A percentile compares a stretch with the other conserved stretches of the same genome.
These are phyloP conservation scores for Atopsyche davidsoni DNA, from an alignment of 1,140 invertebrate species.

Conservation along the genomic window DNA sequence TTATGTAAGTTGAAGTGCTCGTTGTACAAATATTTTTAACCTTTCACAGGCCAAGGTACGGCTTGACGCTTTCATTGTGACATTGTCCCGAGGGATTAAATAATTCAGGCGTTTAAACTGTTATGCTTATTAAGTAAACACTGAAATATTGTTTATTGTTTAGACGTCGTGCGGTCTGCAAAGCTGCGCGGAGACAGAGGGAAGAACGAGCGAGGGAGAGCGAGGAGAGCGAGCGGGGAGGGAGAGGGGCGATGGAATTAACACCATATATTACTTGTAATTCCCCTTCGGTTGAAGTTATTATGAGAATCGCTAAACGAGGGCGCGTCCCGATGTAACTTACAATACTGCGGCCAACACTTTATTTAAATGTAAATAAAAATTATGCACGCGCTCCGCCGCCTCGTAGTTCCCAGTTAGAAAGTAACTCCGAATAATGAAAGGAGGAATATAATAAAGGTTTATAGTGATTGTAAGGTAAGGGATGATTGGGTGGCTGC, in stretches of 20 bases:
- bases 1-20: no score
- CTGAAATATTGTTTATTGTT: conserved; percentile 30
- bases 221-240: neutral
- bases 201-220: conserved; percentile 10
- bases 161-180: conserved; percentile 28
- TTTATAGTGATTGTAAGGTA: no score
- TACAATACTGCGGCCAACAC: conserved; percentile 20
- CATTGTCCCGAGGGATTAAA: conserved; percentile 18
- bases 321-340: conserved; percentile 19
- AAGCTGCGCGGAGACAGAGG: conserved; percentile 25
- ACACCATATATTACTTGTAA: conserved; percentile 32
- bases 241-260: conserved; percentile 27
- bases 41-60: no score
- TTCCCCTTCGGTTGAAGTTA: conserved; percentile 32
- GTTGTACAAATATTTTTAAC: no score
- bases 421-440: no score
- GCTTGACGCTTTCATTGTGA: no score
- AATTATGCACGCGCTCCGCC: conserved; percentile 14
- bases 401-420: no score
- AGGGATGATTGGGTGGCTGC: no score
- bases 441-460: no score
- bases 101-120: conserved; percentile 25
- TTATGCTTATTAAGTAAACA: conserved; percentile 29
- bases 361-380: conserved; percentile 22
- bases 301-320: conserved; percentile 25